phyloP scores from a whole-genome alignment of 1,140 invertebrate species.

The Triops longicaudatus region DNA sequence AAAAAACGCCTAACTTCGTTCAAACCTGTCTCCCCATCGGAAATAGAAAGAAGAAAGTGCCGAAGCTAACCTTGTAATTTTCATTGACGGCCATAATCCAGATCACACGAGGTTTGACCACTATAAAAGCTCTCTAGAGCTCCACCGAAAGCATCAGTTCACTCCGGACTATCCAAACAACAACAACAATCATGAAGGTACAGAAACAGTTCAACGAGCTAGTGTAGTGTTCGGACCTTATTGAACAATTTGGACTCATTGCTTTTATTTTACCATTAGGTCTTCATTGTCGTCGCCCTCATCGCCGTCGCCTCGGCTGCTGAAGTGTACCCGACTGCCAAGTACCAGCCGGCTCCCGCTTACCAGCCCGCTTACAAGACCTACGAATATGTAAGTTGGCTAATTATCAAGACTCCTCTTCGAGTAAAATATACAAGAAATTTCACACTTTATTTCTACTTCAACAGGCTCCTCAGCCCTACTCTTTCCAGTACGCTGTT shows the following conservation, averaged over 20 bases:
- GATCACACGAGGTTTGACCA: background rate
- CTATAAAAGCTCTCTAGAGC: background rate
- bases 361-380: constrained; percentile 13
- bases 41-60: background rate
- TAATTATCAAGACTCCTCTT: background rate
- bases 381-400: background rate
- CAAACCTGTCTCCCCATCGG: background rate
- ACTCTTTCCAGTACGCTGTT: constrained; percentile 65
- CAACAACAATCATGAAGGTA: constrained; percentile 21
- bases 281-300: constrained; percentile 16
- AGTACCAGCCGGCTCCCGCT: constrained; percentile 21
- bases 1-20: background rate
- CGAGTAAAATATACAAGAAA: background rate
- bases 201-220: no score
- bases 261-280: background rate
- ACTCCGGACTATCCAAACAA: background rate
- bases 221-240: background rate
- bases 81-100: background rate
- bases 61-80: background rate
- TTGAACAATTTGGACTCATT: background rate
- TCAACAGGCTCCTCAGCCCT: constrained; percentile 35
- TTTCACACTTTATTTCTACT: background rate
- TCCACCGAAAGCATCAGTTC: background rate
- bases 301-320: background rate
- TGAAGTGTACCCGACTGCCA: background rate